A percentile compares a stretch with the other conserved stretches of the same genome.
phyloP scores from a whole-genome alignment of 2,797 vertebrate species.

The Miichthys miiuy region DNA sequence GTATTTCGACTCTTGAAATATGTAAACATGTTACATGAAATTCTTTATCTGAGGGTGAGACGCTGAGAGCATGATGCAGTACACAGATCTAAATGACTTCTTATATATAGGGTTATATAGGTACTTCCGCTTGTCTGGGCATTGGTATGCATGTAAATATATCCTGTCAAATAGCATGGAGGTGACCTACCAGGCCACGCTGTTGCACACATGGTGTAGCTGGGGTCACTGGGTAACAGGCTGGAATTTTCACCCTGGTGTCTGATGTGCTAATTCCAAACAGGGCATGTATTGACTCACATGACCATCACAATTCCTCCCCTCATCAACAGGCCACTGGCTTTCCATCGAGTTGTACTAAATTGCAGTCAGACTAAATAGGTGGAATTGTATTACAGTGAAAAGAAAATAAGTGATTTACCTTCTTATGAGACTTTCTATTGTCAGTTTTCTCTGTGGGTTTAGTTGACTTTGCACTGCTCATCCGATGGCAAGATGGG shows the following conservation, averaged over 20 bases:
- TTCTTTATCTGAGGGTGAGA: neutral
- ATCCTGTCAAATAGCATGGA: neutral
- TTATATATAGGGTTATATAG: neutral
- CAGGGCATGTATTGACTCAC: conserved; percentile 5
- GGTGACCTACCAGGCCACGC: neutral
- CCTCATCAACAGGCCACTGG: neutral
- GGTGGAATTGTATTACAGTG: neutral
- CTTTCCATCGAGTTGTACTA: conserved; percentile 22
- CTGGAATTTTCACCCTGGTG: conserved; percentile 8
- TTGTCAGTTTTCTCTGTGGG: conserved; percentile 49
- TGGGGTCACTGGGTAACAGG: conserved; percentile 41
- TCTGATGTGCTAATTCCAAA: conserved; percentile 19
- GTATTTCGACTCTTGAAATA: neutral
- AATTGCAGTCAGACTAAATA: neutral
- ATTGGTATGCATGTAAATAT: conserved; percentile 12
- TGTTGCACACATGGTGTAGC: conserved; percentile 5
- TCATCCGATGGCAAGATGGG: neutral
- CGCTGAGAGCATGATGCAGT: neutral
- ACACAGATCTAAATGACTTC: neutral
- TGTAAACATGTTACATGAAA: neutral
- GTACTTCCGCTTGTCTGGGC: neutral
- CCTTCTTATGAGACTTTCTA: conserved; percentile 73
- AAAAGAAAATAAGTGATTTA: conserved; percentile 39
- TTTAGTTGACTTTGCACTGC: conserved; percentile 71
- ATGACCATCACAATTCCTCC: conserved; percentile 12